Percentiles rank a stretch among this genome's conserved stretches.
Conservation (phyloP, 2,797 vertebrate genomes). For the Alosa sapidissima region DNA sequence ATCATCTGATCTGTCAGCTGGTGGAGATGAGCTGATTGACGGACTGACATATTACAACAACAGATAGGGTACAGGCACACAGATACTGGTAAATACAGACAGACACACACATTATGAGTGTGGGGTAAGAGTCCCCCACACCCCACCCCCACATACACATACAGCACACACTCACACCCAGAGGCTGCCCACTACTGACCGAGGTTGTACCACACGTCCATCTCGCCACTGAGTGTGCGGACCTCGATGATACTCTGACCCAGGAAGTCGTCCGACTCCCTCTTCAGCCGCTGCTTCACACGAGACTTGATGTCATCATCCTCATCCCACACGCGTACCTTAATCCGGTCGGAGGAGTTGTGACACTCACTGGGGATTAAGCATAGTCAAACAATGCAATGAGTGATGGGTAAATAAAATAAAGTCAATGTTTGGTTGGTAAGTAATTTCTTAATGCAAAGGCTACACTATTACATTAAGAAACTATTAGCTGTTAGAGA, state of each 20-base stretch:
- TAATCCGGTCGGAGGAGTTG: conserved; percentile 96
- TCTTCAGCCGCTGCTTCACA: conserved; percentile 94
- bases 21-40: no score
- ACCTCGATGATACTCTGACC: conserved; percentile 98
- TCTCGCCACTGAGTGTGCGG: conserved; percentile 93
- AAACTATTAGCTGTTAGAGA: background rate
- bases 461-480: background rate
- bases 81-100: no score
- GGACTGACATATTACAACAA: no score
- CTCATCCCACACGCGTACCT: conserved; percentile 96
- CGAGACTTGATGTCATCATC: conserved; percentile 97
- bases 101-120: no score
- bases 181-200: conserved; percentile 72
- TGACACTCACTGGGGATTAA: conserved; percentile 85
- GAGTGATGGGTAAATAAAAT: background rate
- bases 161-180: background rate
- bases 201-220: conserved; percentile 99
- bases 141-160: background rate
- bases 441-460: background rate
- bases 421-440: background rate
- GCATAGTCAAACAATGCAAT: background rate
- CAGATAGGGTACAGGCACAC: no score
- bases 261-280: conserved; percentile 95
- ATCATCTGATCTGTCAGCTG: no score
- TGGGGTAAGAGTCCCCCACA: no score